Evolutionary conservation across 2,113 vertebrate species (phyloP), one percentile per base, ranked within the genome.

Genomic region (Raphicerus campestris): DNA sequence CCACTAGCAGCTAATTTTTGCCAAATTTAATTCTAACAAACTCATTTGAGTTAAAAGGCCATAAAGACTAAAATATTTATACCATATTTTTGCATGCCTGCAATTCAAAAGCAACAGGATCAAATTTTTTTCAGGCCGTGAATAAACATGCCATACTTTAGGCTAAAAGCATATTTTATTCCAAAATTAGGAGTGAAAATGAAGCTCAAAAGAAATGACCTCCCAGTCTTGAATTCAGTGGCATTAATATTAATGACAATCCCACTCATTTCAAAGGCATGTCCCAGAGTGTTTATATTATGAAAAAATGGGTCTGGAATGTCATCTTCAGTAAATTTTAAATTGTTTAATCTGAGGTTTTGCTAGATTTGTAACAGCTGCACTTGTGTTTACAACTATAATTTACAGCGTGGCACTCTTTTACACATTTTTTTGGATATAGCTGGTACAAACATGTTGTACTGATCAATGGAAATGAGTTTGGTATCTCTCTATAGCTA

Each of bases 261-360:
- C 45, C 86, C 83, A 94, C 87, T 98, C 94, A 91, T 88, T 85
- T 91, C 20, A 98, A 98, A 92, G 26, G 92, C 95, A 97, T 87
- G 73, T 93, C 78, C 83, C 93, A 89, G 55, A 94, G 89, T 97
- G 96, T 91, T 97, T 97, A 77, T 83, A 93, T 91, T 82, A 56
- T 19, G 51, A 96, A 97, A 97, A 98, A 94, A 56, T 75, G 0
- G 6, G 61, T 55, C 89, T 92, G n/a, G 45, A 98, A 98, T 93
- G 96, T 10, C 26, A 75, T 97, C 91, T 87, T 89, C 84, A 47
- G 73, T 93, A 55, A 96, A 98, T 83, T 19, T 28, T 92, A 96
- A 93, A 97, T 56, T 47, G 24, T 96, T 98, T 96, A 96, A 97
- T 93, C 93, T 87, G 98, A 89, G 87, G 96, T 95, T 96, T 91